Conservation (phyloP, 2,797 vertebrate genomes). For the Microhierax caerulescens region DNA sequence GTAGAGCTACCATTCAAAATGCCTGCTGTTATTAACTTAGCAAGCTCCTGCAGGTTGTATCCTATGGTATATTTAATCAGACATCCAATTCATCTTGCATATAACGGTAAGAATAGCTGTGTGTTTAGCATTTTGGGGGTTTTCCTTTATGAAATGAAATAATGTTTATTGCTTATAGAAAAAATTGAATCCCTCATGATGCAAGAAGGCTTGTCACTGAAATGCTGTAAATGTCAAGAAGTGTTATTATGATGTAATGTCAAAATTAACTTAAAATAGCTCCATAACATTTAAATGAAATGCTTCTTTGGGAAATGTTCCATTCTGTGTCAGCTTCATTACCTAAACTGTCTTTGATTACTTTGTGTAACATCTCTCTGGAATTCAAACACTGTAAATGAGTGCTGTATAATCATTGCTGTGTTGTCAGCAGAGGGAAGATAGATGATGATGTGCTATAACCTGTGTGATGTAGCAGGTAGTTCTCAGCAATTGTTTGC, state of each 20-base stretch:
- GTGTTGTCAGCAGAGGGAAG: background rate
- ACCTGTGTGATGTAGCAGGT: background rate
- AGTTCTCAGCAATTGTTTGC: background rate
- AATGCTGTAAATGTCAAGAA: slow-evolving; percentile 36
- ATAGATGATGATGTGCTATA: background rate
- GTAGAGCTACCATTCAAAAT: background rate
- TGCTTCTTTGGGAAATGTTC: slow-evolving; percentile 24
- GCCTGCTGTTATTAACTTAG: background rate
- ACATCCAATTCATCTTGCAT: background rate
- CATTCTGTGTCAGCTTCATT: slow-evolving; percentile 33
- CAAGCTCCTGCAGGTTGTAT: background rate
- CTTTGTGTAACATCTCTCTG: background rate
- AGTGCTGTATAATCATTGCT: background rate
- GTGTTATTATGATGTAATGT: slow-evolving; percentile 22
- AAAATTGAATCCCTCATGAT: background rate
- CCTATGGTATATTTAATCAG: background rate
- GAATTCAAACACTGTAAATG: slow-evolving; percentile 10
- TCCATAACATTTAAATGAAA: slow-evolving; percentile 8
- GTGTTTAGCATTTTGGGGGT: background rate
- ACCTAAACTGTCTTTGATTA: slow-evolving; percentile 50
- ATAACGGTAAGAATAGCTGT: background rate
- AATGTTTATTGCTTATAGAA: background rate
- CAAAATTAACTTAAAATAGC: slow-evolving; percentile 50
- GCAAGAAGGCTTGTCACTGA: background rate
- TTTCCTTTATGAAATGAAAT: background rate